Percentiles rank a stretch among this genome's conserved stretches.
These are phyloP conservation scores for Apis mellifera DNA, from an alignment of 1,140 invertebrate genomes.

Conservation along the genomic window Amel_HAv3.1 CM009941.2:7487501-7488000, in stretches of 20 bases:
- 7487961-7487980: slow-evolving; percentile 25
- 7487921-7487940: slow-evolving; percentile 29
- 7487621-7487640: slow-evolving; percentile 70
- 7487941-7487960: not conserved
- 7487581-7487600: not conserved
- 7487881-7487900: not conserved
- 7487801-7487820: slow-evolving; percentile 70
- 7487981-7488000: slow-evolving; percentile 69
- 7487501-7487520: no score
- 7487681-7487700: slow-evolving; percentile 80
- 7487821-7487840: slow-evolving; percentile 19
- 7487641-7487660: slow-evolving; percentile 77
- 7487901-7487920: slow-evolving; percentile 14
- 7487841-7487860: slow-evolving; percentile 48
- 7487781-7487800: slow-evolving; percentile 73
- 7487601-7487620: not conserved
- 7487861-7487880: slow-evolving; percentile 16
- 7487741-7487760: slow-evolving; percentile 71
- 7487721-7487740: slow-evolving; percentile 73
- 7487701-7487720: slow-evolving; percentile 70
- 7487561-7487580: slow-evolving; percentile 24
- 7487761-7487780: slow-evolving; percentile 78
- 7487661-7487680: slow-evolving; percentile 78
- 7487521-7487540: no score
- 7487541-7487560: not conserved